Evolutionary conservation across 2,797 vertebrate species (phyloP).

Genomic region (Hydrophis major): DNA sequence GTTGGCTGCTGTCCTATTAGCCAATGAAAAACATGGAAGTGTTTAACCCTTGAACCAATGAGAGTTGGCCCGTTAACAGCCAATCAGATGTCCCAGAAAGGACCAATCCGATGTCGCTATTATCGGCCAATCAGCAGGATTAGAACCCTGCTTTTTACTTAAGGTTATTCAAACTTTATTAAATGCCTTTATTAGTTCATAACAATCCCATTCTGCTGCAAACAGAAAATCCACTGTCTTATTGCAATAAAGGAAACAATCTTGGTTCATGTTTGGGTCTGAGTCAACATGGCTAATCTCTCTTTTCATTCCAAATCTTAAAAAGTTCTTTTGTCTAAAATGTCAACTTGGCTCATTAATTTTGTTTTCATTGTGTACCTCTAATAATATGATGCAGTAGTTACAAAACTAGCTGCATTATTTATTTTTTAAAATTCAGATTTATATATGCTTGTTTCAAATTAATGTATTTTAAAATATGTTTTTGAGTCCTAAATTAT

Average conservation of each 20-base stretch:
- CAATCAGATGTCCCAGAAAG: too few species aligned
- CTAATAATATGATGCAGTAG: background rate
- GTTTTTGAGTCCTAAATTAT: background rate
- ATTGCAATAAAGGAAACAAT: background rate
- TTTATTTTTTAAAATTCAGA: background rate
- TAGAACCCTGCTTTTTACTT: too few species aligned
- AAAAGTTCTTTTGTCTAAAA: background rate
- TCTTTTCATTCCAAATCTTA: background rate
- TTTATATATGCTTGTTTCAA: background rate
- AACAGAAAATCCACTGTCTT: background rate
- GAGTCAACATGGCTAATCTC: background rate
- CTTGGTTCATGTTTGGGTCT: background rate
- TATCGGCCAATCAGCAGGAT: too few species aligned
- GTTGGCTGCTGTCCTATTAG: too few species aligned
- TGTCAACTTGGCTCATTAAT: background rate
- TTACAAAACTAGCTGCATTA: background rate
- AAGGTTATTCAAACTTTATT: too few species aligned
- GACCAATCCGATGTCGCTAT: too few species aligned
- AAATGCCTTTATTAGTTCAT: too few species aligned
- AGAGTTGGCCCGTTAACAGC: too few species aligned
- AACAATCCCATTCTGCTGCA: background rate
- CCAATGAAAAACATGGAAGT: too few species aligned
- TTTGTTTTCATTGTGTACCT: background rate
- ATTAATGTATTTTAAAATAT: background rate
- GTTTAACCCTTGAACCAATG: too few species aligned